A percentile compares a stretch with the other conserved stretches of the same genome.
These are phyloP conservation scores for Athene cunicularia DNA, from an alignment of 2,113 vertebrate species.

Conservation along the genomic window DNA sequence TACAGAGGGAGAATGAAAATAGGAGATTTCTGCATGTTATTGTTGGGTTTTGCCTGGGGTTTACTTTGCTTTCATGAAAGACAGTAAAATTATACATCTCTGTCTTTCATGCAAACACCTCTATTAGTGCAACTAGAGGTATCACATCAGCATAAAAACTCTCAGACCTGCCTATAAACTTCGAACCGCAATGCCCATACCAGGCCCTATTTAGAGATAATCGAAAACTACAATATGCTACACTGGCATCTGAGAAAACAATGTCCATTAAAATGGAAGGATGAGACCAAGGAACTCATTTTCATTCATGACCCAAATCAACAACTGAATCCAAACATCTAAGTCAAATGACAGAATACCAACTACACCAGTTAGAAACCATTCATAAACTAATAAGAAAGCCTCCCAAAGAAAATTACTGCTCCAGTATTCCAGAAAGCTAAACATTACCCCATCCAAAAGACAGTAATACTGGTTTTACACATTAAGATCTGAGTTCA, in stretches of 20 bases:
- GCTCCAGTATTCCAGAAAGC: neutral
- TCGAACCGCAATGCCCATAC: neutral
- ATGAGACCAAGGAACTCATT: neutral
- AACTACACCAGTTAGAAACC: neutral
- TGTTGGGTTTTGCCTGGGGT: neutral
- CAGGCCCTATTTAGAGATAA: neutral
- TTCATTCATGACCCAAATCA: neutral
- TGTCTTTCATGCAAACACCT: neutral
- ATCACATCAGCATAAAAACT: neutral
- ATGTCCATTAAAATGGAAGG: neutral
- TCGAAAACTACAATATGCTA: neutral
- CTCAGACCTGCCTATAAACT: neutral
- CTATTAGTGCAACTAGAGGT: neutral
- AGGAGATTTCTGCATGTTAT: neutral
- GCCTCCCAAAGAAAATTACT: neutral
- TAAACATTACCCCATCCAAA: neutral
- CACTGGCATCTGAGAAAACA: neutral
- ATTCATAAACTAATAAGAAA: neutral
- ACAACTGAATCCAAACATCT: neutral
- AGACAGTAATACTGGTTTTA: neutral
- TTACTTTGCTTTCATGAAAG: neutral
- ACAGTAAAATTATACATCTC: neutral
- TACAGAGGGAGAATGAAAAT: neutral
- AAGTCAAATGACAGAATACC: neutral
- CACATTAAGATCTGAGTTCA: neutral